phyloP scores from a whole-genome alignment of 2,888 invertebrate species.

The Dascillus cervinus region DNA sequence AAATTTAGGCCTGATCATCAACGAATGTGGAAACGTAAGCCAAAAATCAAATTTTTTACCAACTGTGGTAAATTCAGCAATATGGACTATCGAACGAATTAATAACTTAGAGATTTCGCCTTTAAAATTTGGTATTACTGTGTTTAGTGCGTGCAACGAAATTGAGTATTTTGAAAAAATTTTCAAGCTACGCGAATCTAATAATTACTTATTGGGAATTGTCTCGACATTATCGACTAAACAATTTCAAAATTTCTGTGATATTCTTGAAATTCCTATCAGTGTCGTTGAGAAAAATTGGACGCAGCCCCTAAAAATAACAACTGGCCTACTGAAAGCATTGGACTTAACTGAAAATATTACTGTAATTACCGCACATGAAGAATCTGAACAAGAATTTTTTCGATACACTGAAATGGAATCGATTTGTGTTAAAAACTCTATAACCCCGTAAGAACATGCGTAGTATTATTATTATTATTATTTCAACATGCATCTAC shows the following conservation, averaged over 20 bases:
- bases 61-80: slow-evolving; percentile 29
- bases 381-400: slow-evolving; percentile 30
- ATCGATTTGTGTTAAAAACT: slow-evolving; percentile 33
- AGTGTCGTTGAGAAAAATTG: slow-evolving; percentile 18
- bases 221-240: slow-evolving; percentile 18
- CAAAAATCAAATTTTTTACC: slow-evolving; percentile 21
- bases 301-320: slow-evolving; percentile 25
- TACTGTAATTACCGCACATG: slow-evolving; percentile 30
- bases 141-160: slow-evolving; percentile 31
- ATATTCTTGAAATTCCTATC: slow-evolving; percentile 26
- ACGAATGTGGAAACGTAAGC: slow-evolving; percentile 23
- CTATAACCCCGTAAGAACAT: not conserved
- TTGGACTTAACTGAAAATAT: slow-evolving; percentile 33
- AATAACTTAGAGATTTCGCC: slow-evolving; percentile 29
- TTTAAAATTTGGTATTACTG: slow-evolving; percentile 26
- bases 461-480: not conserved
- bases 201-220: slow-evolving; percentile 27
- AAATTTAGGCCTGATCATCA: slow-evolving; percentile 29
- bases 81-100: slow-evolving; percentile 33
- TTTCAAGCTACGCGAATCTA: slow-evolving; percentile 22
- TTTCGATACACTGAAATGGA: slow-evolving; percentile 27
- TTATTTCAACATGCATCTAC: not conserved
- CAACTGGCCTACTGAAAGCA: slow-evolving; percentile 27
- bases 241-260: slow-evolving; percentile 27
- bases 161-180: slow-evolving; percentile 28